These are phyloP conservation scores for Eublepharis macularius DNA, from an alignment of 2,113 vertebrate genomes.

Conservation along the genomic window DNA sequence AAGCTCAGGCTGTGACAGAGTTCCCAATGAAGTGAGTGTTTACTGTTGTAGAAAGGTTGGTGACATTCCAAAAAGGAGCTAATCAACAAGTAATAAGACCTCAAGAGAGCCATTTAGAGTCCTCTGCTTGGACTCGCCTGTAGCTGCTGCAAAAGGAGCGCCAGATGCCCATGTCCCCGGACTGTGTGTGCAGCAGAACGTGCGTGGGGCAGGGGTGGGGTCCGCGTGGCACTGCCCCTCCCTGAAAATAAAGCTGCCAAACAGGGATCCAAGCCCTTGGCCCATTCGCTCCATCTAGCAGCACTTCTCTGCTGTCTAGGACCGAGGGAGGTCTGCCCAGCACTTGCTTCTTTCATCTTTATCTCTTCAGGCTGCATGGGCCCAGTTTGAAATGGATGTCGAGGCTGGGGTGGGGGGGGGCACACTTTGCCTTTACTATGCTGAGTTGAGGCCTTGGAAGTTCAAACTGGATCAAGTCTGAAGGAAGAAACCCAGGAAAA, in stretches of 20 bases:
- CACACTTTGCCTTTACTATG: too few species aligned
- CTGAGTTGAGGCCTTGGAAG: neutral
- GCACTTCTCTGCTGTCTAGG: neutral
- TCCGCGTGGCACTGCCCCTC: too few species aligned
- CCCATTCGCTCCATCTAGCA: neutral
- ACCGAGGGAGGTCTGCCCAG: neutral
- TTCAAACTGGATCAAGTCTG: too few species aligned
- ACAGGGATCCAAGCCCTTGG: neutral
- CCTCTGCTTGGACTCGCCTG: slow-evolving; percentile 83
- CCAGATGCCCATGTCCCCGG: neutral
- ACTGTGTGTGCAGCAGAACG: neutral
- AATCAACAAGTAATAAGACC: slow-evolving; percentile 93
- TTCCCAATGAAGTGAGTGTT: slow-evolving; percentile 72
- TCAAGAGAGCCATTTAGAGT: slow-evolving; percentile 91
- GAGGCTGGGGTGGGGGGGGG: neutral
- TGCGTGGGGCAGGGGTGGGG: neutral
- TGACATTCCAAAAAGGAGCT: slow-evolving; percentile 87
- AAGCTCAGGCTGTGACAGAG: slow-evolving; percentile 61
- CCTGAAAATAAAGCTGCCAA: neutral
- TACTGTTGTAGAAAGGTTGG: slow-evolving; percentile 88
- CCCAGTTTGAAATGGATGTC: neutral
- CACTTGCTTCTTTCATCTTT: too few species aligned
- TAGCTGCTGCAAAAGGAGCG: slow-evolving; percentile 69
- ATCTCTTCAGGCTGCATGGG: neutral
- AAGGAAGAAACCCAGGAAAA: too few species aligned